Percentiles rank a stretch among this genome's conserved stretches.
Evolutionary conservation across 2,113 vertebrate genomes (phyloP).

Genomic region (Hepsetus odoe): DNA sequence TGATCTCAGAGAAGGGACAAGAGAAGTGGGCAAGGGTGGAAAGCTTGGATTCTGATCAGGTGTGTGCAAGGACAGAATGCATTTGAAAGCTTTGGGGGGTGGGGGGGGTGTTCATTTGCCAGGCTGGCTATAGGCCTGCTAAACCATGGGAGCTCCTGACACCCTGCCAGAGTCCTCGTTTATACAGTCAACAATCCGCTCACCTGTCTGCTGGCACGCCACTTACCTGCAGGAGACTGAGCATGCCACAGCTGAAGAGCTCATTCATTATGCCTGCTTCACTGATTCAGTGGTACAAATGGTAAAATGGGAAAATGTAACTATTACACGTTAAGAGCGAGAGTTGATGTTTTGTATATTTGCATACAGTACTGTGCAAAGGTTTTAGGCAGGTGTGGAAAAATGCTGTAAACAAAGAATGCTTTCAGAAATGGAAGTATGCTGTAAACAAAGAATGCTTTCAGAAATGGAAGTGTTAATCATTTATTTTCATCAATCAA

Average conservation of each 20-base stretch:
- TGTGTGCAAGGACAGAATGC: slow-evolving; percentile 46
- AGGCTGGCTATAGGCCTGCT: slow-evolving; percentile 65
- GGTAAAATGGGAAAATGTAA: too few relatives aligned
- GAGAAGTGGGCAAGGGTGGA: neutral
- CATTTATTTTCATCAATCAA: too few relatives aligned
- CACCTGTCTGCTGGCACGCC: slow-evolving; percentile 66
- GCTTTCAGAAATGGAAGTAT: too few relatives aligned
- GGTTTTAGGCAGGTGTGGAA: too few relatives aligned
- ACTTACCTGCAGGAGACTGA: slow-evolving; percentile 37
- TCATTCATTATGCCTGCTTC: slow-evolving; percentile 33
- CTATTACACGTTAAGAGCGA: too few relatives aligned
- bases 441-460: too few relatives aligned
- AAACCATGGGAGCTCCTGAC: slow-evolving; percentile 64
- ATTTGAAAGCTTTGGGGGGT: slow-evolving; percentile 52
- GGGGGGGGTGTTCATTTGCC: slow-evolving; percentile 57
- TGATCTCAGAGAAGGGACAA: slow-evolving; percentile 14
- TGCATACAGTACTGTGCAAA: too few relatives aligned
- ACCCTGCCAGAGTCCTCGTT: slow-evolving; percentile 63
- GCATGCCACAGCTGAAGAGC: slow-evolving; percentile 20
- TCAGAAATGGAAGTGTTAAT: too few relatives aligned
- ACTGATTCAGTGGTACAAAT: slow-evolving; percentile 9
- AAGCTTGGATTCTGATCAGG: slow-evolving; percentile 59
- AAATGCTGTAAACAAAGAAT: too few relatives aligned
- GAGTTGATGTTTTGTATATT: too few relatives aligned
- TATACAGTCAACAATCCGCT: slow-evolving; percentile 70